Conservation (phyloP, 2,888 invertebrate genomes). For the Metopia argyrocephala region DNA sequence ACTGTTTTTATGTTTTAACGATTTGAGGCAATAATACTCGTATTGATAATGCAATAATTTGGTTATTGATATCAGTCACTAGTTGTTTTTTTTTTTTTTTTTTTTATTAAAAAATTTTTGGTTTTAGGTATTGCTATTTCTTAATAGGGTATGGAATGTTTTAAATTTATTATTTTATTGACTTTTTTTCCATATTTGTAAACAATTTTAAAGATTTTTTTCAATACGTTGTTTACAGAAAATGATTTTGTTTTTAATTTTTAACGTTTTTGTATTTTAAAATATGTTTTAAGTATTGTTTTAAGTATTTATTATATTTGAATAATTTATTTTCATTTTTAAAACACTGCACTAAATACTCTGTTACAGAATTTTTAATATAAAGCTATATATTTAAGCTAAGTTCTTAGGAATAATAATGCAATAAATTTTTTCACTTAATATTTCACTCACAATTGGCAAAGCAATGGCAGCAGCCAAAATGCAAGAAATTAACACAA, state of each 20-base stretch:
- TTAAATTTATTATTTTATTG: neutral
- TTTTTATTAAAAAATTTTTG: neutral
- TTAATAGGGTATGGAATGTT: neutral
- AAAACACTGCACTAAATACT: neutral
- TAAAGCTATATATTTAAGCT: neutral
- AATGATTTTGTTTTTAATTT: neutral
- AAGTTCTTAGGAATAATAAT: slow-evolving; percentile 25
- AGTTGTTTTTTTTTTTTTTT: slow-evolving; percentile 12
- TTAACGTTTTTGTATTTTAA: neutral
- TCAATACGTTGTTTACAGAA: neutral
- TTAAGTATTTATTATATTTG: neutral
- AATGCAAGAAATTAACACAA: slow-evolving; percentile 74
- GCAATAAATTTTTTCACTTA: slow-evolving; percentile 22
- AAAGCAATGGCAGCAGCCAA: slow-evolving; percentile 73
- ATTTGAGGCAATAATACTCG: neutral
- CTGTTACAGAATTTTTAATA: too few relatives aligned
- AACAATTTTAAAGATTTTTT: slow-evolving; percentile 2
- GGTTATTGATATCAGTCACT: slow-evolving; percentile 34
- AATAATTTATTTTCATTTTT: neutral
- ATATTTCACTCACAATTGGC: slow-evolving; percentile 75
- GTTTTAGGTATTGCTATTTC: slow-evolving; percentile 7
- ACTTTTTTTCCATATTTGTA: neutral
- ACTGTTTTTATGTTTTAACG: neutral
- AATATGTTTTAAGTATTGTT: slow-evolving; percentile 2
- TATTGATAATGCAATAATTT: slow-evolving; percentile 24